These are phyloP conservation scores for Nycteola revayana DNA, from an alignment of 2,888 invertebrate genomes.

Conservation along the genomic window DNA sequence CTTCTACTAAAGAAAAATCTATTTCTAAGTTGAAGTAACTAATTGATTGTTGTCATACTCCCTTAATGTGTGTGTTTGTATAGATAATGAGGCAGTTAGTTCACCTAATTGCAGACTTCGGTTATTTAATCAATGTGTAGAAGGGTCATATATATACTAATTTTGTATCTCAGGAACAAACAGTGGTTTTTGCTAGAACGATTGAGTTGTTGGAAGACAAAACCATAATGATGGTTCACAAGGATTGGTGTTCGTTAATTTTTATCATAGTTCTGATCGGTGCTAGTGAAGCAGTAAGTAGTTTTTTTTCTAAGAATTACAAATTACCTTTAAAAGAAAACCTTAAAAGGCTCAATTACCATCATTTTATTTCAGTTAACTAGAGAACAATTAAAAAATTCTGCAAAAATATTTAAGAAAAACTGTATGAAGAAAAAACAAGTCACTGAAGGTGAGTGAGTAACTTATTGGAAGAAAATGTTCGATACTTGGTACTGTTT, in stretches of 20 bases:
- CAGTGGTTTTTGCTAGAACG: neutral
- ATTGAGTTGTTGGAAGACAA: neutral
- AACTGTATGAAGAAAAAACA: slow-evolving; percentile 83
- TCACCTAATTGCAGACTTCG: neutral
- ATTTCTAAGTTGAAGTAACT: too few species aligned
- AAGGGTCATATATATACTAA: slow-evolving; percentile 21
- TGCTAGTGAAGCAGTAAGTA: neutral
- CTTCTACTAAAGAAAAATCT: too few species aligned
- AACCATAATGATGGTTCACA: slow-evolving; percentile 33
- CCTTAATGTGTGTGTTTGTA: neutral
- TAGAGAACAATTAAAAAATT: slow-evolving; percentile 82
- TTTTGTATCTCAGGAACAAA: neutral
- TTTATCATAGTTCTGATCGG: neutral
- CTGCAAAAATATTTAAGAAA: slow-evolving; percentile 82
- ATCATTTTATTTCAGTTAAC: slow-evolving; percentile 50
- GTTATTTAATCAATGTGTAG: slow-evolving; percentile 18
- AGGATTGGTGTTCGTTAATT: slow-evolving; percentile 3
- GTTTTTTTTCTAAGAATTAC: neutral
- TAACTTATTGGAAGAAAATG: too few species aligned
- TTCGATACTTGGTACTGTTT: too few species aligned
- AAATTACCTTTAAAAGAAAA: too few species aligned
- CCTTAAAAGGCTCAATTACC: too few species aligned
- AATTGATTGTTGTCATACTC: too few species aligned
- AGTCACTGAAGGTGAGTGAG: slow-evolving; percentile 56
- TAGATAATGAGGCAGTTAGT: neutral